Evolutionary conservation across 2,888 invertebrate genomes (phyloP).

Genomic region (Lasioglossum oenotherae): DNA sequence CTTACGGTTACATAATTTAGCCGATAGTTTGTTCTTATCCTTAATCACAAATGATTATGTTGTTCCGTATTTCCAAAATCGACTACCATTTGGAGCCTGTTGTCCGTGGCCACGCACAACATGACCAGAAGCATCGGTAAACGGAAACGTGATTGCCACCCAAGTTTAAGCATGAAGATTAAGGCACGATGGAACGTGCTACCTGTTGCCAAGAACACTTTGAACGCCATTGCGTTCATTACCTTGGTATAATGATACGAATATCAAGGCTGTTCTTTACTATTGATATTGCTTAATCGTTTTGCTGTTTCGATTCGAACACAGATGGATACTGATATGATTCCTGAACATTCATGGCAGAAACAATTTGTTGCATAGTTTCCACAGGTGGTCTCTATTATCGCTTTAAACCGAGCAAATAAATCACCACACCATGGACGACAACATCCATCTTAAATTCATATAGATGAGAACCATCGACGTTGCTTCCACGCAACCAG

Average conservation of each 20-base stretch:
- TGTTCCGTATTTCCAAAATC: constrained; percentile 64
- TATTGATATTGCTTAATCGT: neutral
- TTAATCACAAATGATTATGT: constrained; percentile 54
- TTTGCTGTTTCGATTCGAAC: neutral
- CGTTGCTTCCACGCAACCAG: neutral
- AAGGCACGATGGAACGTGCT: constrained; percentile 85
- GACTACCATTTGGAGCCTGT: constrained; percentile 89
- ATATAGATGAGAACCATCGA: neutral
- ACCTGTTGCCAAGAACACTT: constrained; percentile 78
- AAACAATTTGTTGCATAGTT: neutral
- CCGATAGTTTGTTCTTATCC: neutral
- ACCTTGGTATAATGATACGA: neutral
- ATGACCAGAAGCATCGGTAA: constrained; percentile 88
- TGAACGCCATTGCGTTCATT: constrained; percentile 68
- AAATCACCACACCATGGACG: neutral
- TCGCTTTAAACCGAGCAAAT: neutral
- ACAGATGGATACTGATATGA: neutral
- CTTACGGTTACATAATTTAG: neutral
- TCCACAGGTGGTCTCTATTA: neutral
- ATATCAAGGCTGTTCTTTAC: neutral
- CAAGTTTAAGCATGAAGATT: constrained; percentile 89
- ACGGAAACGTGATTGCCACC: constrained; percentile 89
- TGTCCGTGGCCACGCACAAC: constrained; percentile 88
- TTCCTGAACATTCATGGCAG: neutral
- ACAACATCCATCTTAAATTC: neutral